A percentile compares a stretch with the other conserved stretches of the same genome.
phyloP scores from a whole-genome alignment of 2,797 vertebrate genomes.

The Tragopan temminckii region DNA sequence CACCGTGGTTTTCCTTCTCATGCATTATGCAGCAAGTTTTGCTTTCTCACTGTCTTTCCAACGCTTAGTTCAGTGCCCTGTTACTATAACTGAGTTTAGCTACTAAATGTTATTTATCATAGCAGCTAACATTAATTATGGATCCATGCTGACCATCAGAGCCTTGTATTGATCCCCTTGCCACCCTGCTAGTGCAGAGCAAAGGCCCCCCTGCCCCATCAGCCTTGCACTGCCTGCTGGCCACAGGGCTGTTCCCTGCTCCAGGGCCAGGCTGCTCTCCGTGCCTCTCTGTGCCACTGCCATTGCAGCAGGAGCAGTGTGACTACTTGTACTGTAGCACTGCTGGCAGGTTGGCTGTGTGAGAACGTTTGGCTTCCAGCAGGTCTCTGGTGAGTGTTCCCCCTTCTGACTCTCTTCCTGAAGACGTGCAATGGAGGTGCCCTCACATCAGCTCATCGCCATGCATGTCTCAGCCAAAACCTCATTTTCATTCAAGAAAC shows the following conservation, averaged over 20 bases:
- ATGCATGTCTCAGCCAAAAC: slow-evolving; percentile 20
- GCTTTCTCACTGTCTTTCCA: neutral
- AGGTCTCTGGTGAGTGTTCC: neutral
- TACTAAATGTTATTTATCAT: slow-evolving; percentile 20
- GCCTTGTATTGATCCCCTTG: neutral
- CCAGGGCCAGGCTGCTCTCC: neutral
- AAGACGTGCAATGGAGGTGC: neutral
- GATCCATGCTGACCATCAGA: neutral
- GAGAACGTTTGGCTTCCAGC: neutral
- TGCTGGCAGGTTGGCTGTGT: neutral
- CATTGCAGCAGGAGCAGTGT: neutral
- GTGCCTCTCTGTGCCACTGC: neutral
- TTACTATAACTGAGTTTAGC: neutral
- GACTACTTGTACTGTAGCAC: no score
- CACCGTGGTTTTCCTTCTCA: neutral
- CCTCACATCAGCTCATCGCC: neutral
- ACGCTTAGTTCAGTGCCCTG: neutral
- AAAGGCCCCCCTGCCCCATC: neutral
- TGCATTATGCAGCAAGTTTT: neutral
- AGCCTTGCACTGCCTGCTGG: fast-evolving
- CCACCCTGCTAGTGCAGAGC: neutral
- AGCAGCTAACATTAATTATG: slow-evolving; percentile 14
- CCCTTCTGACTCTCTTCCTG: neutral
- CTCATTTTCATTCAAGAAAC: slow-evolving; percentile 72
- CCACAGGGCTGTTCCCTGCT: neutral